These are phyloP conservation scores for Forbesichthys agassizii DNA, from an alignment of 2,113 vertebrate species.

Conservation along the genomic window DNA sequence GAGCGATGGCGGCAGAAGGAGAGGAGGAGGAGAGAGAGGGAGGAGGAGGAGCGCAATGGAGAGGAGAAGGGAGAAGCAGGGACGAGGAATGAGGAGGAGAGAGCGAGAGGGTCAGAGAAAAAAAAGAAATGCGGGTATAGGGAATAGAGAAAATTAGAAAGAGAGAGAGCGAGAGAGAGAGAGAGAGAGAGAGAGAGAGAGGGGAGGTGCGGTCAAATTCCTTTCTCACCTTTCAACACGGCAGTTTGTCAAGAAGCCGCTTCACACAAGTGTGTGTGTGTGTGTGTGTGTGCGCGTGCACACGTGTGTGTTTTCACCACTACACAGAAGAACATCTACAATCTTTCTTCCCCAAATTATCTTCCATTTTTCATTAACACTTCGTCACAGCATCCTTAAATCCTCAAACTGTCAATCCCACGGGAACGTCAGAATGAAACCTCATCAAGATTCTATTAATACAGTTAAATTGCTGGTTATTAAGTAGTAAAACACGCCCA, in stretches of 20 bases:
- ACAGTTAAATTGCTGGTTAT: neutral
- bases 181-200: neutral
- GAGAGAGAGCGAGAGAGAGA: neutral
- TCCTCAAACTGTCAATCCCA: no score
- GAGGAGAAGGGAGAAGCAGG: neutral
- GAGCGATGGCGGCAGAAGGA: slow-evolving; percentile 23
- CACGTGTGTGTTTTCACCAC: no score
- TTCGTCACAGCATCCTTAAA: no score
- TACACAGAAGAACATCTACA: no score
- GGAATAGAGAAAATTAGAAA: neutral
- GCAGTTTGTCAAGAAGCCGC: no score
- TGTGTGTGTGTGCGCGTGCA: no score
- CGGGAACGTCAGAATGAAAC: no score
- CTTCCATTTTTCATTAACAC: no score
- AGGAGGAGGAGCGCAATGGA: neutral
- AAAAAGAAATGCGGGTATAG: neutral
- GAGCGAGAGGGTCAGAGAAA: neutral
- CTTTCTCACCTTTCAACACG: no score
- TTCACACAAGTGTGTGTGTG: no score
- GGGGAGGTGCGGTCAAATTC: neutral
- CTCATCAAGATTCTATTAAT: no score
- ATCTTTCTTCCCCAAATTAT: no score
- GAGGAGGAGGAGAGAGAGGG: slow-evolving; percentile 16
- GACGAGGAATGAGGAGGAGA: slow-evolving; percentile 7
- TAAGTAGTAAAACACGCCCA: slow-evolving; percentile 26